Base-by-base conservation (phyloP, 2,888 invertebrate genomes). In the Yponomeuta cagnagella region DNA sequence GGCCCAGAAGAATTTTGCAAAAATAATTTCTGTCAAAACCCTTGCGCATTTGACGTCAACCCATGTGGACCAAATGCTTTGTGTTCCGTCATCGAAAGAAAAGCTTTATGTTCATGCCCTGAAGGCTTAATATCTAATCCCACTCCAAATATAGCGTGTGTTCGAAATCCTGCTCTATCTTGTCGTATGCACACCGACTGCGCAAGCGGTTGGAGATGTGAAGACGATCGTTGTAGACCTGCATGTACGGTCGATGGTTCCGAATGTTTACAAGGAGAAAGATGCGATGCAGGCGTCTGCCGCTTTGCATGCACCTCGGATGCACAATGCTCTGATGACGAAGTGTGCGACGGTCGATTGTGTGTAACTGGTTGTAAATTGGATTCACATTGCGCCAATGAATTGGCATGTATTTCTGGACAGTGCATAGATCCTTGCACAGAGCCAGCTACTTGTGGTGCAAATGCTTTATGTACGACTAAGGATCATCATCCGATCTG, bases 21-120 rank as follows among this genome's bases (percentile, higher is more conserved):
- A 76, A 94, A 94, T 74, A 97, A 97, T 82, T 94, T 95, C 77
- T 98, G 97, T 79, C 91, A 94, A 72, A 95, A 97, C 84, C 97
- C 97, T 1, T 97, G 97, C 78, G 82, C 84, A 79, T 86, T 82
- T 65, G 80, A 91, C 74, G 93, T 94, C 70, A 95, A 94, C 76
- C 96, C 97, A 0, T 97, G 97, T 80, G 97, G 97, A 23, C 97
- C 97, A 0, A 97, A 97, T 80, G 96, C 97, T 1, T 89, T 94
- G 31, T 97, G 97, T 79, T 94, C 96, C 0, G 96, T 96, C 1
- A 93, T 95, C 12, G 96, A 96, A 80, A 96, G 97, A 80, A 94
- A 97, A 77, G 96, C 97, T 6, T 93, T 95, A 63, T 98, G 98
- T 80, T 95, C 96, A 33, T 98, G 98, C 80, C 92, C 95, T 58